Evolutionary conservation across 1,140 invertebrate genomes (phyloP).

Genomic region (Drosophila sucinea): DNA sequence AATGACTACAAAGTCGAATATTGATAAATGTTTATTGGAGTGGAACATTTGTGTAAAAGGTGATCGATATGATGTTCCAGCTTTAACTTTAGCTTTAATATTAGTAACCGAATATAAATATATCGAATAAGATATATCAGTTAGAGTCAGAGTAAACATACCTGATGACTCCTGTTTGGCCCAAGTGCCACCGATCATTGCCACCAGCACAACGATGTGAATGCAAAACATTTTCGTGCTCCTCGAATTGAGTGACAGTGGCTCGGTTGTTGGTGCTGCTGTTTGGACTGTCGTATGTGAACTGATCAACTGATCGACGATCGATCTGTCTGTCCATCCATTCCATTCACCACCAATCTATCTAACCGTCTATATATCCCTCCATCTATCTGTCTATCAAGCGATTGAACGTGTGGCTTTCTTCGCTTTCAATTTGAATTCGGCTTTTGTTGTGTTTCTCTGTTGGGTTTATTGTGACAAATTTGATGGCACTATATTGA

Average conservation of each 20-base stretch:
- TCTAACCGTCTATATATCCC: background rate
- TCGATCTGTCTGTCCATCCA: conserved; percentile 20
- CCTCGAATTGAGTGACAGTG: background rate
- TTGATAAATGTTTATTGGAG: too few relatives aligned
- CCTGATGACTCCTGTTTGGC: conserved; percentile 33
- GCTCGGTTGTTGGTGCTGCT: conserved; percentile 24
- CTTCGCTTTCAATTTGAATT: conserved; percentile 20
- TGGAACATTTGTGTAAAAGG: too few relatives aligned
- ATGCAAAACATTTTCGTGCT: conserved; percentile 31
- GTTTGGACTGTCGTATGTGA: conserved; percentile 27
- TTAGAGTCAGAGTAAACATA: conserved; percentile 1
- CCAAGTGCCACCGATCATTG: background rate
- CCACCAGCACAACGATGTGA: conserved; percentile 19
- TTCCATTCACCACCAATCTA: conserved; percentile 13
- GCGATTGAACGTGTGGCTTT: conserved; percentile 7
- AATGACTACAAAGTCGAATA: too few relatives aligned
- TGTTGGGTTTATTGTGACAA: conserved; percentile 6
- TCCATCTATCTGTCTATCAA: background rate
- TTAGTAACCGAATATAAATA: too few relatives aligned
- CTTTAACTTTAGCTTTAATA: too few relatives aligned
- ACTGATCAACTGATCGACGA: conserved; percentile 33
- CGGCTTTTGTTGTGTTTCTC: conserved; percentile 4
- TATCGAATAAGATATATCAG: too few relatives aligned
- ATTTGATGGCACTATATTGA: conserved; percentile 6
- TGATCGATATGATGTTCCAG: too few relatives aligned